Base-by-base conservation (phyloP, 2,113 vertebrate genomes). In the Chinchilla lanigera region DNA sequence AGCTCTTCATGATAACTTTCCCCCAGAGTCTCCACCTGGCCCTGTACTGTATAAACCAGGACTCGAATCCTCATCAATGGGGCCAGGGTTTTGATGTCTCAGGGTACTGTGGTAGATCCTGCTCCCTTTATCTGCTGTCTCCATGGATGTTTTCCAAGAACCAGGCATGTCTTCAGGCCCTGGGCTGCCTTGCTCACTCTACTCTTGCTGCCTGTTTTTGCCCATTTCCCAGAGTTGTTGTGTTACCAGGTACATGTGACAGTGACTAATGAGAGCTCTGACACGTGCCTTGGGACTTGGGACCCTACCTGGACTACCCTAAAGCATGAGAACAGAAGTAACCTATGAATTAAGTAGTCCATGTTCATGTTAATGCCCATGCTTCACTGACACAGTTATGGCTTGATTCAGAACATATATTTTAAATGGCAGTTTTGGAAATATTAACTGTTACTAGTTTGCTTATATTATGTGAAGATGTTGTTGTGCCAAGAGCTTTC, bases 401-500 rank as follows among this genome's bases (percentile, higher is more conserved):
- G 16, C 22, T 97, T 77, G 22, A 95, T 38, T 86, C 82, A 30
- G 14, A 82, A 78, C 35, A 24, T 75, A 35, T n/a, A 56, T 90
- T 44, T 94, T 65, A 77, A 73, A 61, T 38, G 56, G 6, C 5
- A 77, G 2, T 60, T 75, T 47, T 33, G n/a, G 47, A 81, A 47
- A 83, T 52, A 52, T 24, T 35, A 35, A 67, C 41, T 47, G 52
- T 75, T 75, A 28, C 75, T 78, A n/a, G 80, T 93, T 85, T 60
- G 77, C 11, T 77, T 73, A 11, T 44, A 71, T n/a, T 81, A 77
- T 38, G 22, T 73, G 38, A 3, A 93, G 41, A 93, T 50, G 58
- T 44, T 94, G 28, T 52, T 95, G 28, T 82, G 61, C 22, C 77
- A 95, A 94, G 67, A 67, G 38, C 47, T 67, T 96, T 61, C 56